Evolutionary conservation across 2,797 vertebrate genomes (phyloP).

Genomic region (Amblyopsis hoosieri): DNA sequence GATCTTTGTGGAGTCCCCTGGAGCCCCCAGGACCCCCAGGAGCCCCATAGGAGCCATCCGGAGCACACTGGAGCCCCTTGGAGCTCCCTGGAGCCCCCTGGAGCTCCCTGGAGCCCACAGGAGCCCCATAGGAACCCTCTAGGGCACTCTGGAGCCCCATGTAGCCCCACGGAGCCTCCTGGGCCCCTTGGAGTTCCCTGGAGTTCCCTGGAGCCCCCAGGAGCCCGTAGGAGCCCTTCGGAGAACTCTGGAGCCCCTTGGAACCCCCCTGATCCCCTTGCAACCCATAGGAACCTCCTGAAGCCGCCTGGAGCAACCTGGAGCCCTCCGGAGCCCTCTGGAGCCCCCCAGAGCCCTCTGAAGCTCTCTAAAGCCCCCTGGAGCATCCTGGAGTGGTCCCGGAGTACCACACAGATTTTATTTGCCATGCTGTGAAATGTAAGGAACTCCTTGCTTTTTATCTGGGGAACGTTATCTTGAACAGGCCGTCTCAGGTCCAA

Average conservation of each 20-base stretch:
- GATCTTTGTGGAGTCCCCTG: neutral
- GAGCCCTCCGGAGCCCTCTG: too few relatives aligned
- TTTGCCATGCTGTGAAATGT: neutral
- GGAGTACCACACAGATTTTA: constrained; percentile 24
- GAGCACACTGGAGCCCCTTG: too few relatives aligned
- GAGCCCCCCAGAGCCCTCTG: too few relatives aligned
- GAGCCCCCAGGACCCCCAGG: neutral
- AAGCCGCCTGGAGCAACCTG: too few relatives aligned
- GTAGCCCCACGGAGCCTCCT: neutral
- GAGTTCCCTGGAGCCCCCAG: neutral
- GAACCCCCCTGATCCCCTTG: too few relatives aligned
- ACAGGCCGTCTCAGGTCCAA: neutral
- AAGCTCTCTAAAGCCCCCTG: too few relatives aligned
- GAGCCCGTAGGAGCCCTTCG: neutral
- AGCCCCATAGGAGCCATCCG: neutral
- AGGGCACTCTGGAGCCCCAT: too few relatives aligned
- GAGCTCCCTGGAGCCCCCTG: constrained; percentile 1
- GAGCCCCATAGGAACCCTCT: too few relatives aligned
- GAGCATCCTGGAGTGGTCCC: constrained; percentile 8
- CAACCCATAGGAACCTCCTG: too few relatives aligned
- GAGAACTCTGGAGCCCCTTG: neutral
- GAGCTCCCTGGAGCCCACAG: too few relatives aligned
- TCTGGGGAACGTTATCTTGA: constrained; percentile 7
- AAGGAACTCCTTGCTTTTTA: too few relatives aligned
- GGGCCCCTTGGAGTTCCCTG: neutral